phyloP scores from a whole-genome alignment of 1,140 invertebrate species.

The Bombus sylvicola region DNA sequence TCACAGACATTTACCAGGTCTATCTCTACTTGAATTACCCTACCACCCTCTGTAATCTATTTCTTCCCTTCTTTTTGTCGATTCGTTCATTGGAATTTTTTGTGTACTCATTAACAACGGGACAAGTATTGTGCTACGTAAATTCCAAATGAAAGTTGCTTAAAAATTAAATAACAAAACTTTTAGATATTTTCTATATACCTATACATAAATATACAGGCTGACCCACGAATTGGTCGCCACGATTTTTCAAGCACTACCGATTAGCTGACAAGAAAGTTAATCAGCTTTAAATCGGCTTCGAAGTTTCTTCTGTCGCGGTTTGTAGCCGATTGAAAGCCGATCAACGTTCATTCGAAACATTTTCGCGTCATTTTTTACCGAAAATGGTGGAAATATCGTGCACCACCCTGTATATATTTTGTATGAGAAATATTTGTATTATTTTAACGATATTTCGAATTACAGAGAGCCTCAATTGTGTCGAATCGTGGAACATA shows the following conservation, averaged over 20 bases:
- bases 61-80: background rate
- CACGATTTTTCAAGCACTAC: too few species aligned
- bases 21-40: background rate
- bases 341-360: too few species aligned
- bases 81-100: background rate
- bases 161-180: background rate
- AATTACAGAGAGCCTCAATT: background rate
- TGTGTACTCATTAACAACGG: background rate
- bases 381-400: too few species aligned
- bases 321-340: too few species aligned
- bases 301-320: too few species aligned
- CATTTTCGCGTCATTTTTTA: too few species aligned
- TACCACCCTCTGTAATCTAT: background rate
- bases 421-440: background rate
- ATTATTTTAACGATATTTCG: background rate
- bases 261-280: too few species aligned
- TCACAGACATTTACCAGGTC: background rate
- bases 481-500: background rate
- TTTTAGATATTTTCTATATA: background rate
- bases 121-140: background rate
- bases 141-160: background rate
- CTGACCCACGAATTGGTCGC: too few species aligned
- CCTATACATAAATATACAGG: background rate
- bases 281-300: too few species aligned
- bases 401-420: background rate